phyloP scores from a whole-genome alignment of 2,113 vertebrate species.

The Xyliphius kryptos region DNA sequence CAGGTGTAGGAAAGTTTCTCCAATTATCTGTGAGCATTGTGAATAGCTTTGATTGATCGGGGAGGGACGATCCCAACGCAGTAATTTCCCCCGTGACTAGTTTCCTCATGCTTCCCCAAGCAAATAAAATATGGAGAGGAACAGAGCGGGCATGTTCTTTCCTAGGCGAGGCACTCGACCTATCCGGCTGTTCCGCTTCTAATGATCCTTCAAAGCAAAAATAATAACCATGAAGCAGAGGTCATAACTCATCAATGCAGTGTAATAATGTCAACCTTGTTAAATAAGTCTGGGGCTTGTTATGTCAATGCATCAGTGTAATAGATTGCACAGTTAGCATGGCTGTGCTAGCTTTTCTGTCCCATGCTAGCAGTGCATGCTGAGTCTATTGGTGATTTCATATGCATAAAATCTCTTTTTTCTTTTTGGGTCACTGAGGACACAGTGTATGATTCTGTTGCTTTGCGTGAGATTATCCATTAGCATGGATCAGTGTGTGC shows the following conservation, averaged over 20 bases:
- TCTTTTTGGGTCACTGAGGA: too few species aligned
- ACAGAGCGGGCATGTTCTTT: too few species aligned
- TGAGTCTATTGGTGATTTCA: too few species aligned
- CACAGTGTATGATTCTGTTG: too few species aligned
- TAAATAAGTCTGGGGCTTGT: conserved; percentile 59
- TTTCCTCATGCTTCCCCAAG: conserved; percentile 62
- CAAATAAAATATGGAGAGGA: too few species aligned
- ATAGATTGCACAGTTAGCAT: conserved; percentile 40
- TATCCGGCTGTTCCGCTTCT: conserved; percentile 59
- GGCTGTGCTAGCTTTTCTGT: conserved; percentile 13
- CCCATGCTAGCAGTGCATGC: conserved; percentile 1
- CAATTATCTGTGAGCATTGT: conserved; percentile 27
- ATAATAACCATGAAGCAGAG: conserved; percentile 59
- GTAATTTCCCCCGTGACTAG: conserved; percentile 72
- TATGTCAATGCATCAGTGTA: conserved; percentile 47
- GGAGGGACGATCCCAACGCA: conserved; percentile 55
- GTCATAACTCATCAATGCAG: conserved; percentile 59
- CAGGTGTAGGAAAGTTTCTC: conserved; percentile 7
- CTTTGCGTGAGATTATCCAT: too few species aligned
- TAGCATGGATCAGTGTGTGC: too few species aligned
- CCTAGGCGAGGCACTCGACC: too few species aligned
- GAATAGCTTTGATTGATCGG: conserved; percentile 63
- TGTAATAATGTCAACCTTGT: conserved; percentile 54
- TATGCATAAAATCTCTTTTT: too few species aligned
- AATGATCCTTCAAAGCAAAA: conserved; percentile 65